Evolutionary conservation across 2,797 vertebrate genomes (phyloP).

Genomic region (Parotocinclus haroldoi): DNA sequence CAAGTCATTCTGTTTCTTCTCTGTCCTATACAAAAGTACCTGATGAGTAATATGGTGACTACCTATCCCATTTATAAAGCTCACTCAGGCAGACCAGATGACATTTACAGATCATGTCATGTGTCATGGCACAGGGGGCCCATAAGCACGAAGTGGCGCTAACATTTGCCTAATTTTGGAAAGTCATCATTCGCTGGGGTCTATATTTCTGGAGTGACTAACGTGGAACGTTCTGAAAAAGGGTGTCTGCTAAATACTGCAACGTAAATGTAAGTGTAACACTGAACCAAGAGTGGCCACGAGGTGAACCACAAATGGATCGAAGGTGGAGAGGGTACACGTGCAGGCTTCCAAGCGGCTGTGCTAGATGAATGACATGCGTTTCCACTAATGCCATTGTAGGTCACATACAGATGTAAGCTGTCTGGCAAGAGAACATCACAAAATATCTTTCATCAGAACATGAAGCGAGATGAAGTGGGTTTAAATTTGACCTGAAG

Average conservation of each 20-base stretch:
- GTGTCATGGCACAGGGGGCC: too few species aligned
- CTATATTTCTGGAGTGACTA: conserved; percentile 12
- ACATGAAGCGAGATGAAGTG: too few species aligned
- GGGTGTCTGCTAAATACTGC: too few species aligned
- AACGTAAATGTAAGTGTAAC: background rate
- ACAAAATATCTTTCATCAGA: too few species aligned
- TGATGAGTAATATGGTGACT: conserved; percentile 39
- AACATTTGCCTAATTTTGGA: conserved; percentile 22
- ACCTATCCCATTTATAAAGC: conserved; percentile 13
- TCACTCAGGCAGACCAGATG: conserved; percentile 12
- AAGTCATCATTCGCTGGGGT: conserved; percentile 21
- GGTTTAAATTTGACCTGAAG: too few species aligned
- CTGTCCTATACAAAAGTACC: conserved; percentile 31
- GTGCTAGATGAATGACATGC: conserved; percentile 18
- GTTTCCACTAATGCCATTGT: conserved; percentile 20
- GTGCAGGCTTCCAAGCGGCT: background rate
- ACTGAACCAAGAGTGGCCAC: conserved; percentile 6
- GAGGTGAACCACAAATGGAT: conserved; percentile 56
- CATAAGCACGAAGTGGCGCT: background rate
- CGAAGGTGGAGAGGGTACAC: conserved; percentile 61
- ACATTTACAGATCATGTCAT: conserved; percentile 25
- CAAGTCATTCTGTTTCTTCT: conserved; percentile 24
- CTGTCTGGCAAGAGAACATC: too few species aligned
- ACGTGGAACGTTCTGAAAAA: background rate
- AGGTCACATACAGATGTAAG: background rate